These are phyloP conservation scores for Beris morrisii DNA, from an alignment of 2,888 invertebrate species.

Conservation along the genomic window DNA sequence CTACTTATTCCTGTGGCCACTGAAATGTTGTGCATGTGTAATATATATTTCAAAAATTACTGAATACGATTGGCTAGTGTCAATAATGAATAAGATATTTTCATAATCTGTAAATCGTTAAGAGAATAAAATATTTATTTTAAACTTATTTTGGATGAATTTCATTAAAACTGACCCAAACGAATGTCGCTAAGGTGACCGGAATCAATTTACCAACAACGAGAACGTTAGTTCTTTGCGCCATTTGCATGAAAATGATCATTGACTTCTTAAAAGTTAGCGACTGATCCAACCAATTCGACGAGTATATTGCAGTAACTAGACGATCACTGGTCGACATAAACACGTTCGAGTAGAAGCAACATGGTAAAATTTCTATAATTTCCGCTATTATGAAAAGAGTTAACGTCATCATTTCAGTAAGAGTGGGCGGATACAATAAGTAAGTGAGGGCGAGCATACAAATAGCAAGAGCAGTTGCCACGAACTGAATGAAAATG, in stretches of 20 bases:
- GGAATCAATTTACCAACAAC: conserved; percentile 44
- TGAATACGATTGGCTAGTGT: background rate
- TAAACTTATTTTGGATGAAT: background rate
- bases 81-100: conserved; percentile 12
- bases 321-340: conserved; percentile 41
- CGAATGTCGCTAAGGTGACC: conserved; percentile 43
- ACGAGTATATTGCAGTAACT: conserved; percentile 43
- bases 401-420: conserved; percentile 33
- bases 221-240: conserved; percentile 41
- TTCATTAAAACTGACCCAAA: conserved; percentile 38
- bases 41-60: no score
- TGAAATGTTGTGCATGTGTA: no score
- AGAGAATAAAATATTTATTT: background rate
- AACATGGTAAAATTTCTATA: conserved; percentile 42
- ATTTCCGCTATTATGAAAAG: conserved; percentile 39
- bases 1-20: no score
- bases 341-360: conserved; percentile 42
- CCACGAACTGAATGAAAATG: conserved; percentile 41
- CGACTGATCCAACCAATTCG: conserved; percentile 44
- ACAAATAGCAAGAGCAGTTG: conserved; percentile 41
- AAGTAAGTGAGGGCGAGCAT: conserved; percentile 41
- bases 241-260: conserved; percentile 46
- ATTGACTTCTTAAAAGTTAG: conserved; percentile 42
- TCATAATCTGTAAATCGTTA: conserved; percentile 19
- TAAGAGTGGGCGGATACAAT: conserved; percentile 33